These are phyloP conservation scores for Pangasianodon gigas DNA, from an alignment of 2,113 vertebrate genomes.

Conservation along the genomic window DNA sequence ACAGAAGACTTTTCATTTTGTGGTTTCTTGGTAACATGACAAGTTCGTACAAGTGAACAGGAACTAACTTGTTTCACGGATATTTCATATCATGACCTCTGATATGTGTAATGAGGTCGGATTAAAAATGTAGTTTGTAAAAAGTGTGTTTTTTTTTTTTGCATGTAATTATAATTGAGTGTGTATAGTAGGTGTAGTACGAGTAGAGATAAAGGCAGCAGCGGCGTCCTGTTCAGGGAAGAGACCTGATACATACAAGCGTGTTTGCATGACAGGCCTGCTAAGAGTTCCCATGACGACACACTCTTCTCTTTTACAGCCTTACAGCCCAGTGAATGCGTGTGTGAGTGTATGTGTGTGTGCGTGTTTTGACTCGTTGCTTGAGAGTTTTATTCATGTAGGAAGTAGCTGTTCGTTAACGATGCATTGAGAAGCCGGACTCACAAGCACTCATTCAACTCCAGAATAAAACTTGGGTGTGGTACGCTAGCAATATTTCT, in stretches of 20 bases:
- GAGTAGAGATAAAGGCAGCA: neutral
- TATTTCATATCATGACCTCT: too few species aligned
- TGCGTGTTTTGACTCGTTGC: conserved; percentile 26
- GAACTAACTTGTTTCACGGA: neutral
- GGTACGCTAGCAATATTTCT: neutral
- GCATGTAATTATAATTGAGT: neutral
- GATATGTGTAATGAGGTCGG: neutral
- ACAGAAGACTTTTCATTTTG: neutral
- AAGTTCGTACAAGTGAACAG: neutral
- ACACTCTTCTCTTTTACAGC: neutral
- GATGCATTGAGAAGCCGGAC: neutral
- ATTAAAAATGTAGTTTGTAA: neutral
- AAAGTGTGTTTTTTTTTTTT: neutral
- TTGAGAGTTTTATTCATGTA: conserved; percentile 26
- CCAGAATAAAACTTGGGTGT: neutral
- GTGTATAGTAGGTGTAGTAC: neutral
- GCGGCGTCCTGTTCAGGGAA: neutral
- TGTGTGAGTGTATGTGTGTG: conserved; percentile 19
- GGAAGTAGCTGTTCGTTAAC: conserved; percentile 44
- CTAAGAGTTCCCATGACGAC: conserved; percentile 18
- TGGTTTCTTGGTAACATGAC: neutral
- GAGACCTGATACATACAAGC: neutral
- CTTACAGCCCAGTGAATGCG: neutral
- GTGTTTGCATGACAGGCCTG: neutral
- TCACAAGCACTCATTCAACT: neutral